Conservation (phyloP, 1,140 invertebrate genomes). For the Zaprionus vittiger region DNA sequence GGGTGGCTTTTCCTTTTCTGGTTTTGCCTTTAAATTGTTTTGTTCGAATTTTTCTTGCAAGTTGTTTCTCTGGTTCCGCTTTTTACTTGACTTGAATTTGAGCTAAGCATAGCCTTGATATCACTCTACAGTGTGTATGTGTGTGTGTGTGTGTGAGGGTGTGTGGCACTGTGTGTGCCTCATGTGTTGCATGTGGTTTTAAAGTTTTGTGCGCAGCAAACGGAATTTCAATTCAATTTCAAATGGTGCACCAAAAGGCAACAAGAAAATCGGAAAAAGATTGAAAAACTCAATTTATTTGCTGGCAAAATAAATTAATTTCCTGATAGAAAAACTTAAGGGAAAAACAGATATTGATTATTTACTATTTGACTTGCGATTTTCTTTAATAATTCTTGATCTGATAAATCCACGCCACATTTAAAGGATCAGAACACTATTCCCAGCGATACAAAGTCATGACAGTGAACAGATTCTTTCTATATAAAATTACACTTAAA, state of each 20-base stretch:
- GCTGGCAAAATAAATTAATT: neutral
- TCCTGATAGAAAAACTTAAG: neutral
- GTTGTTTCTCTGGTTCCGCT: slow-evolving; percentile 33
- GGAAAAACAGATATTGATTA: neutral
- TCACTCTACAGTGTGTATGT: slow-evolving; percentile 22
- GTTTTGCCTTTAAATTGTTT: slow-evolving; percentile 71
- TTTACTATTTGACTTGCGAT: neutral
- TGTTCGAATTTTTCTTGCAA: slow-evolving; percentile 42
- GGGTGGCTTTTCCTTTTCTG: neutral
- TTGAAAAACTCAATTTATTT: neutral
- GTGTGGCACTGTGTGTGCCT: slow-evolving; percentile 21
- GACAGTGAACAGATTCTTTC: neutral
- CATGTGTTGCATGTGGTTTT: slow-evolving; percentile 70
- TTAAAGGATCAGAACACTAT: neutral
- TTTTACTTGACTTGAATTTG: slow-evolving; percentile 22
- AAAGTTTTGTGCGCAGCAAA: slow-evolving; percentile 53
- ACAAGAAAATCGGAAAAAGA: neutral
- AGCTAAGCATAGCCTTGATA: slow-evolving; percentile 38
- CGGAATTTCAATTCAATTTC: slow-evolving; percentile 56
- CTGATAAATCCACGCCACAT: neutral
- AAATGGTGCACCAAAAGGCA: neutral
- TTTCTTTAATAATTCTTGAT: neutral
- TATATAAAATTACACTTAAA: too few relatives aligned
- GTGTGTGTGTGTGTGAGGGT: neutral
- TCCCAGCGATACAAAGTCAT: neutral